phyloP scores from a whole-genome alignment of 2,797 vertebrate species.

The Pangasius mekongensis region DNA sequence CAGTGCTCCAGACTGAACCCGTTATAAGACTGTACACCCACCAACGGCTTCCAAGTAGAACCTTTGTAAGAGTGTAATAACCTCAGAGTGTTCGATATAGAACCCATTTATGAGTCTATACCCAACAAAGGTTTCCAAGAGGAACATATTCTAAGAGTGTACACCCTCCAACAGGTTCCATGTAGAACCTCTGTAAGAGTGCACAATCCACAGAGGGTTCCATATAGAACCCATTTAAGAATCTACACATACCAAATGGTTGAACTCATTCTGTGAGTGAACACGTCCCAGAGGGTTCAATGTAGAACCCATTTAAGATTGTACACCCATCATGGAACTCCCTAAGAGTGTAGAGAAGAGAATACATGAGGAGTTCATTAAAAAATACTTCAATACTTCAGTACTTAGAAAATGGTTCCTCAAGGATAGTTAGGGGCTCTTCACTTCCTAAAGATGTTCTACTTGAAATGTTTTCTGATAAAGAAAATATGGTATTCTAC shows the following conservation, averaged over 20 bases:
- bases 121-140: not conserved
- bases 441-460: not conserved
- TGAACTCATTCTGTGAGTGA: not conserved
- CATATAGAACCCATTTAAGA: not conserved
- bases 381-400: not conserved
- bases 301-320: not conserved
- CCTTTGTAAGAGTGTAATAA: too few species aligned
- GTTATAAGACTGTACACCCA: not conserved
- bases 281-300: not conserved
- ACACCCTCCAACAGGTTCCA: not conserved
- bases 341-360: not conserved
- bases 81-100: too few species aligned
- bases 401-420: not conserved
- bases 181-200: not conserved
- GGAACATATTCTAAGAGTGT: not conserved
- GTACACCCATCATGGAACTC: not conserved
- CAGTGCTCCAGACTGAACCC: too few species aligned
- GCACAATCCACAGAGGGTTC: not conserved
- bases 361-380: not conserved
- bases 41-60: not conserved
- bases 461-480: not conserved
- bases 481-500: not conserved
- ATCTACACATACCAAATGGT: not conserved
- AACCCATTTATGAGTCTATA: too few species aligned
- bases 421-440: not conserved